phyloP scores from a whole-genome alignment of 1,140 invertebrate species.

The Babylonia areolata region DNA sequence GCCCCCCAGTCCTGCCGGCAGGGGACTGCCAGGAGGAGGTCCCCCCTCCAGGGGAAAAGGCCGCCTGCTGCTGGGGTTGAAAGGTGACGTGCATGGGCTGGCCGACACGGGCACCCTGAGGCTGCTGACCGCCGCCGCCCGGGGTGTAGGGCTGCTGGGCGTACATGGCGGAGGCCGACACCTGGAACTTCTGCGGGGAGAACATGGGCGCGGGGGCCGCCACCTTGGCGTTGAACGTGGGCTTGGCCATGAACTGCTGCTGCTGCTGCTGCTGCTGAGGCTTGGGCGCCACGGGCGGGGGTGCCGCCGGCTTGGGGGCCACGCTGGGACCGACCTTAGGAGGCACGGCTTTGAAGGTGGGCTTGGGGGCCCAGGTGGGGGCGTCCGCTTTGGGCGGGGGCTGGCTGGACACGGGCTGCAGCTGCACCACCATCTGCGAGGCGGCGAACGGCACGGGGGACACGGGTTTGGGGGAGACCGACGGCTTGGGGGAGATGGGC shows the following conservation, averaged over 20 bases:
- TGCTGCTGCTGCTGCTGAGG: not conserved
- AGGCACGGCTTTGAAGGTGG: conserved; percentile 32
- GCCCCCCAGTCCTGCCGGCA: too few relatives aligned
- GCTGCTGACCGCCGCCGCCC: not conserved
- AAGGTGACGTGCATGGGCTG: too few relatives aligned
- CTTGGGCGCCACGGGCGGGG: conserved; percentile 23
- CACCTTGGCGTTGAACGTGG: not conserved
- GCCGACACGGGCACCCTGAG: too few relatives aligned
- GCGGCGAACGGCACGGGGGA: not conserved
- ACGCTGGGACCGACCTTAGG: conserved; percentile 9
- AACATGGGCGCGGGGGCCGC: not conserved
- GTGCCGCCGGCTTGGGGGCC: conserved; percentile 28
- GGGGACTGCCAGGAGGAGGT: too few relatives aligned
- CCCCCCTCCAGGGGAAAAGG: too few relatives aligned
- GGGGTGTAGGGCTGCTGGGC: not conserved
- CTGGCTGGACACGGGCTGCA: not conserved
- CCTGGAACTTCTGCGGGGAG: conserved; percentile 26
- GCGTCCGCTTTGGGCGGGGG: not conserved
- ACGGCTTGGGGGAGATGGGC: not conserved
- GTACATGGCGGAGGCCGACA: conserved; percentile 30
- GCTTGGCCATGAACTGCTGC: too few relatives aligned
- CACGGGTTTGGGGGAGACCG: conserved; percentile 27
- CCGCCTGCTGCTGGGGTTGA: too few relatives aligned
- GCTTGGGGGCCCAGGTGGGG: not conserved
- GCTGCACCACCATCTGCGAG: not conserved